Evolutionary conservation across 2,113 vertebrate species (phyloP), one percentile per base, ranked within the genome.

Genomic region (Corydoras maculifer): DNA sequence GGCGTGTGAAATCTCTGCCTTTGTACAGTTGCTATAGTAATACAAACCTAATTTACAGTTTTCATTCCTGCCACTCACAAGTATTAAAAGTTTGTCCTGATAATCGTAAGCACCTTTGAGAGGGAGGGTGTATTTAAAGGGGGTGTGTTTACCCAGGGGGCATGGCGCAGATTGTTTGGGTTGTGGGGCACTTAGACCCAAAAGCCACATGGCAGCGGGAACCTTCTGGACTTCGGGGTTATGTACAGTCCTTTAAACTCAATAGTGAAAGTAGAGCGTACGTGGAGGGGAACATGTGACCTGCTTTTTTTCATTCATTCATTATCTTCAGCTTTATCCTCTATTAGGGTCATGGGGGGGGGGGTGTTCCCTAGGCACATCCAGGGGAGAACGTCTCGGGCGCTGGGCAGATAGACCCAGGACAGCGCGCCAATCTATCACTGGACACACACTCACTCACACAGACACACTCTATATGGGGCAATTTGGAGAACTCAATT

Each of bases 1-100:
- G 49, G n/a, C 64, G 53, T 74, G 58, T 77, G 70, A 77, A 77
- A 70, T 57, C 43, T 63, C 55, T 64, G 43, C 59, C 18, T 71
- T 60, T 78, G 69, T 78, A 78, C 76, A 78, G 31, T 65, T 31
- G 70, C 71, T 75, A 78, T 72, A 78, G 59, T 72, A 74, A 66
- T 58, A 71, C 29, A 67, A 15, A 15, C 58, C 53, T 58, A 64
- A 71, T 64, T 68, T 78, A 78, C 72, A 75, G 51, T 68, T 70
- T 71, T 63, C n/a, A 11, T 75, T 70, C 55, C 61, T 63, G 64
- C 63, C 63, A 70, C 55, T 78, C 18, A 32, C 14, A 72, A 62
- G 60, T 68, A 48, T 65, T 31, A 71, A 71, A 75, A 74, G 65
- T 53, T 60, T 53, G 48, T 75, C 72, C 76, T 78, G 76, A 78